These are phyloP conservation scores for Calycopis cecrops DNA, from an alignment of 1,140 invertebrate species.

Conservation along the genomic window DNA sequence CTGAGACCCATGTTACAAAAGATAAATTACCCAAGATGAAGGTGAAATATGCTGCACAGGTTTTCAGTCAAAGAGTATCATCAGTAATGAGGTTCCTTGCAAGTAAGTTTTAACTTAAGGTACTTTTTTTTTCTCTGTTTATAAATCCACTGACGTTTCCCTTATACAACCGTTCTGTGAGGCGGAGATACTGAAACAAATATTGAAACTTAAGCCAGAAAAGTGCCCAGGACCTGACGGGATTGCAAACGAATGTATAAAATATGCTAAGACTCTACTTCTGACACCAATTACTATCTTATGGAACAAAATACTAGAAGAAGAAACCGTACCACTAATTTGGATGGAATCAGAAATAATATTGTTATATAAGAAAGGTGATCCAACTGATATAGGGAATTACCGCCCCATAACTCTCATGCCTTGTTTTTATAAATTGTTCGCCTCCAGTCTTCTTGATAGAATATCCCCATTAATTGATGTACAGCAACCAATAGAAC, in stretches of 20 bases:
- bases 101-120: no score
- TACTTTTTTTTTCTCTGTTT: no score
- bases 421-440: no score
- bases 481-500: no score
- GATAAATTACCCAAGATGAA: slow-evolving; percentile 30
- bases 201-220: not conserved
- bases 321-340: no score
- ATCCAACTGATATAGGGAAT: no score
- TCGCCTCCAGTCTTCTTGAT: no score
- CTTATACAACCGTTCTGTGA: not conserved
- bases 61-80: slow-evolving; percentile 26
- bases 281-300: not conserved
- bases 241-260: slow-evolving; percentile 1
- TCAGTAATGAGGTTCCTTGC: slow-evolving; percentile 22
- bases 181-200: not conserved
- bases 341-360: no score
- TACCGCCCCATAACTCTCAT: no score
- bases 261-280: not conserved
- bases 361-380: no score
- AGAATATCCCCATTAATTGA: no score
- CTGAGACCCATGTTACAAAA: slow-evolving; percentile 27
- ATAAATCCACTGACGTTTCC: not conserved
- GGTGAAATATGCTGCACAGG: slow-evolving; percentile 26
- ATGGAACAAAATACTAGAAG: no score
- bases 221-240: not conserved